phyloP scores from a whole-genome alignment of 2,888 invertebrate genomes.

The Drosophila setosimentum region DNA sequence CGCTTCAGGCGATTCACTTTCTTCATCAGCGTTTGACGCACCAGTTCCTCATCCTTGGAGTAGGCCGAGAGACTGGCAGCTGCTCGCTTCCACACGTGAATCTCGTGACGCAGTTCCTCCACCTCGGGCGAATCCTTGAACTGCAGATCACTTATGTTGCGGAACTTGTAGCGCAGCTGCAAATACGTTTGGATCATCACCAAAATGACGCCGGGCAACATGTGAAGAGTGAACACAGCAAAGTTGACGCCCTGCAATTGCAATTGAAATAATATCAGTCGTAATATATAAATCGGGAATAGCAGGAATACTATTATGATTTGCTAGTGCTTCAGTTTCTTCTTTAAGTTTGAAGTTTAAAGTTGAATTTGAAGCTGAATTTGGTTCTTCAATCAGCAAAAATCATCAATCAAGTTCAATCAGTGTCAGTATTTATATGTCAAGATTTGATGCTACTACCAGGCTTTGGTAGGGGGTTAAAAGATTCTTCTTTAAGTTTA shows the following conservation, averaged over 20 bases:
- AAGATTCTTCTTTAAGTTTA: too few relatives aligned
- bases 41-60: conserved; percentile 93
- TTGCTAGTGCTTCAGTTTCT: background rate
- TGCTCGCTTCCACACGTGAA: conserved; percentile 93
- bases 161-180: conserved; percentile 90
- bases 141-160: conserved; percentile 89
- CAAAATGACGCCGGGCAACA: conserved; percentile 91
- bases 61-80: conserved; percentile 93
- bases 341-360: too few relatives aligned
- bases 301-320: background rate
- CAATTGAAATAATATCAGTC: background rate
- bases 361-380: too few relatives aligned
- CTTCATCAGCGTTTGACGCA: conserved; percentile 91
- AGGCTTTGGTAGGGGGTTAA: too few relatives aligned
- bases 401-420: too few relatives aligned
- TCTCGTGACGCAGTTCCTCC: conserved; percentile 92
- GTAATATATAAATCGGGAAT: background rate
- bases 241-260: conserved; percentile 90
- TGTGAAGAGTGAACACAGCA: conserved; percentile 92
- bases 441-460: too few relatives aligned
- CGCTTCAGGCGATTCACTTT: conserved; percentile 90
- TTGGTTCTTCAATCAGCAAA: too few relatives aligned
- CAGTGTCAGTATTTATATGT: too few relatives aligned
- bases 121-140: conserved; percentile 90
- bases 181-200: conserved; percentile 90